phyloP scores from a whole-genome alignment of 1,140 invertebrate species.

The Papilio glaucus region DNA sequence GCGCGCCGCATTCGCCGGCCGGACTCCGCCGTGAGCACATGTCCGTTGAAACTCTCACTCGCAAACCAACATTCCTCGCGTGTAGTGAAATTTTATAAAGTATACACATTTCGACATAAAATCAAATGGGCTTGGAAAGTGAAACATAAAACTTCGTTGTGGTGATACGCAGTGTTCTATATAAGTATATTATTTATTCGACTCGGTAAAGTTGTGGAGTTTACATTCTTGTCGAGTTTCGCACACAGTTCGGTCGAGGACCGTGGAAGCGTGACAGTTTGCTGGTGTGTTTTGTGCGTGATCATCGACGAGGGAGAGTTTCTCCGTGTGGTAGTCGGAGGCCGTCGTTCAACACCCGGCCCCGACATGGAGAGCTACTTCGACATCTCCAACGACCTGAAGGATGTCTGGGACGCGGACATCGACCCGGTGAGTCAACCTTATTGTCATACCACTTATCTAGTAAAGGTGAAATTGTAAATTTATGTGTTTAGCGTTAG shows the following conservation, averaged over 20 bases:
- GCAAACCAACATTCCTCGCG: conserved; percentile 66
- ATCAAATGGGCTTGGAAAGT: conserved; percentile 78
- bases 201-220: conserved; percentile 55
- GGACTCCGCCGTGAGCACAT: conserved; percentile 56
- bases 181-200: conserved; percentile 48
- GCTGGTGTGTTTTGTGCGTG: conserved; percentile 64
- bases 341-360: conserved; percentile 63
- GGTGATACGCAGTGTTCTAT: conserved; percentile 63
- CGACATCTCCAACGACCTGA: conserved; percentile 88
- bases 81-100: conserved; percentile 73
- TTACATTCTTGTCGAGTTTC: conserved; percentile 68
- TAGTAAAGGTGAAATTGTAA: conserved; percentile 47
- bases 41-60: conserved; percentile 42
- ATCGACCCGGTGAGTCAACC: conserved; percentile 88
- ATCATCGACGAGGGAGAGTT: conserved; percentile 61
- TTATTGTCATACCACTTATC: conserved; percentile 65
- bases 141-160: conserved; percentile 70
- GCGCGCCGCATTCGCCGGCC: conserved; percentile 67
- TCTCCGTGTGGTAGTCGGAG: conserved; percentile 61
- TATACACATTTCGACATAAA: conserved; percentile 53
- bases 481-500: conserved; percentile 23
- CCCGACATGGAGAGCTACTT: conserved; percentile 87
- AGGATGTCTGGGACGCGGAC: conserved; percentile 90
- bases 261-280: conserved; percentile 68
- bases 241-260: conserved; percentile 62